Percentiles rank a stretch among this genome's conserved stretches.
Evolutionary conservation across 2,888 invertebrate species (phyloP).

Genomic region (Tetragnatha montana): DNA sequence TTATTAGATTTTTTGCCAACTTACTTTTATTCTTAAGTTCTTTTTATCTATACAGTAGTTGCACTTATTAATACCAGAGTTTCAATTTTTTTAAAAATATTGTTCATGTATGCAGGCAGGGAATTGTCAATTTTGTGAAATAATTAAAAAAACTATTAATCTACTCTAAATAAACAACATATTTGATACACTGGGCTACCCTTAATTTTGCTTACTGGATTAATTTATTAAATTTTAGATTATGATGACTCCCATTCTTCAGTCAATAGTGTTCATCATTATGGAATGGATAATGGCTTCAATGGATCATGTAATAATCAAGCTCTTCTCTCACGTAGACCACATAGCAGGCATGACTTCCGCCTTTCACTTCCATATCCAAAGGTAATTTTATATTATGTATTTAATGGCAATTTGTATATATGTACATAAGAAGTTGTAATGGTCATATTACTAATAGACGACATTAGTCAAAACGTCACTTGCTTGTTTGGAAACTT

Average conservation of each 20-base stretch:
- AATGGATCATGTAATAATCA: slow-evolving; percentile 72
- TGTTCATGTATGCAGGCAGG: no score
- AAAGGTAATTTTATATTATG: slow-evolving; percentile 39
- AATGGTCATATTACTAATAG: not conserved
- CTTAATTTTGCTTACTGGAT: not conserved
- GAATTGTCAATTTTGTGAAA: no score
- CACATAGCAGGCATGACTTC: slow-evolving; percentile 72
- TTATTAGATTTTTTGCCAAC: not conserved
- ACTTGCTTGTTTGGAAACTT: no score
- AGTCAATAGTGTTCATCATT: slow-evolving; percentile 62
- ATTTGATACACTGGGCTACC: no score
- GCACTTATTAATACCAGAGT: not conserved
- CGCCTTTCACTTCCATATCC: slow-evolving; percentile 69
- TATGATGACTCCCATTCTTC: slow-evolving; percentile 58
- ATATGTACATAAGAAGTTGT: not conserved
- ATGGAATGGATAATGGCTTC: slow-evolving; percentile 64
- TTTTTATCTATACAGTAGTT: not conserved
- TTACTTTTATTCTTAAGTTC: not conserved
- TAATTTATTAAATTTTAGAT: slow-evolving; percentile 39
- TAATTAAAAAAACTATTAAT: no score
- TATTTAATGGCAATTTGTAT: not conserved
- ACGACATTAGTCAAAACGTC: no score
- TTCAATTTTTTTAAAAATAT: no score
- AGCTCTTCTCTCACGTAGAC: slow-evolving; percentile 71
- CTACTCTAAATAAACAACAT: no score